Evolutionary conservation across 2,888 invertebrate genomes (phyloP).

Genomic region (Drosophila trichaetosa): DNA sequence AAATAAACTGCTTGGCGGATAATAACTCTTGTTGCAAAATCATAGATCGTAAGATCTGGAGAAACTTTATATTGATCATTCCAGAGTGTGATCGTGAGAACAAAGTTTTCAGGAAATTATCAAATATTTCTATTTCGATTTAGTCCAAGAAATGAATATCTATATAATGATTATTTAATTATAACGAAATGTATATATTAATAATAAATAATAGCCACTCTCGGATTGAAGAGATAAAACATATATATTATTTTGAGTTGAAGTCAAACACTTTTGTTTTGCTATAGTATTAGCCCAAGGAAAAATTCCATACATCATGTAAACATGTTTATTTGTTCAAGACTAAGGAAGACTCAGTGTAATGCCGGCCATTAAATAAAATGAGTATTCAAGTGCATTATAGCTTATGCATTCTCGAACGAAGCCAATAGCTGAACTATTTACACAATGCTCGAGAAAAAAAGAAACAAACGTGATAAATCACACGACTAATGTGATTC

Average conservation of each 20-base stretch:
- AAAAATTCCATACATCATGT: conserved; percentile 43
- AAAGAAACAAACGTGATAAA: conserved; percentile 17
- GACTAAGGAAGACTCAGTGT: conserved; percentile 32
- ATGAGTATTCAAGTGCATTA: conserved; percentile 7
- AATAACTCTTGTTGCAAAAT: too few species aligned
- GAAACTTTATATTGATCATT: not conserved
- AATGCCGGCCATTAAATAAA: conserved; percentile 12
- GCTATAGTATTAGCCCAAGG: not conserved
- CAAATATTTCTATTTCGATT: not conserved
- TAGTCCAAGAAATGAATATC: not conserved
- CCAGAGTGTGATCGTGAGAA: not conserved
- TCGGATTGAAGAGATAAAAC: not conserved
- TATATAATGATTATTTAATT: not conserved
- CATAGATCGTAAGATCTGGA: too few species aligned
- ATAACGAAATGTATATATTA: not conserved
- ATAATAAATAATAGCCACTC: not conserved
- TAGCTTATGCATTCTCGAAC: not conserved
- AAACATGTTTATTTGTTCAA: conserved; percentile 55
- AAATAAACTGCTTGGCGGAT: too few species aligned
- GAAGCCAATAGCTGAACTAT: conserved; percentile 24
- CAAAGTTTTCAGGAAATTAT: not conserved
- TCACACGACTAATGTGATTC: conserved; percentile 31
- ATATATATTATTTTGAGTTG: not conserved
- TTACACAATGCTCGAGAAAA: conserved; percentile 28
- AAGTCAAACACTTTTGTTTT: not conserved